phyloP scores from a whole-genome alignment of 2,888 invertebrate species.

The Cremastinae sp. region DNA sequence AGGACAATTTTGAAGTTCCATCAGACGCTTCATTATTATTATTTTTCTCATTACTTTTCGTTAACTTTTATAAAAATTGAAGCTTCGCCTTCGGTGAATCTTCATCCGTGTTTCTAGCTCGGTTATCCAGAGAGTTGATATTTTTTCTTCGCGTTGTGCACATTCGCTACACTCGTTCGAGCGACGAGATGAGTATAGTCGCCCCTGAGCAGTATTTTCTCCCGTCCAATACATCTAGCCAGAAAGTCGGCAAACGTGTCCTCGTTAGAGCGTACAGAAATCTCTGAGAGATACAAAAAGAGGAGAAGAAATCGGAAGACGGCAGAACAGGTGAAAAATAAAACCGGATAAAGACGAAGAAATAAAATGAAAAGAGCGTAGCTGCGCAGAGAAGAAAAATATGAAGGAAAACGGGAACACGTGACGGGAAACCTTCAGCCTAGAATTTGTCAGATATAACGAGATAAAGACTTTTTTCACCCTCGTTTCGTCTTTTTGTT shows the following conservation, averaged over 20 bases:
- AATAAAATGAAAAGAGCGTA: constrained; percentile 17
- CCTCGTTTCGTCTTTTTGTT: constrained; percentile 35
- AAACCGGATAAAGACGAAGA: background rate
- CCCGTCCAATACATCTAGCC: constrained; percentile 26
- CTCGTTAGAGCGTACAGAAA: constrained; percentile 30
- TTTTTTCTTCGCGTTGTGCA: background rate
- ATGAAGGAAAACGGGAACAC: constrained; percentile 29
- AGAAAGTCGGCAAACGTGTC: background rate
- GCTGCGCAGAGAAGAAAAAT: constrained; percentile 21
- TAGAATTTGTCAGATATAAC: constrained; percentile 38
- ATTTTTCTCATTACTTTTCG: constrained; percentile 23
- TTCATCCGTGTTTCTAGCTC: background rate
- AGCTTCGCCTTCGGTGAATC: background rate
- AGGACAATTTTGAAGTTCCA: too few species aligned
- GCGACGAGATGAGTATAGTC: constrained; percentile 2
- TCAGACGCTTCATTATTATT: constrained; percentile 14
- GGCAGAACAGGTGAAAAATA: constrained; percentile 12
- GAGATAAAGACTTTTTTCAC: constrained; percentile 44
- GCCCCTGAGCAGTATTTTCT: background rate
- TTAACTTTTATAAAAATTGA: constrained; percentile 25
- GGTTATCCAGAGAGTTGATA: too few species aligned
- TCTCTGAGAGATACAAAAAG: background rate
- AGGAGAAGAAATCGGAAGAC: background rate
- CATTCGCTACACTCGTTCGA: background rate
- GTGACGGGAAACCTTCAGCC: constrained; percentile 32